A percentile compares a stretch with the other conserved stretches of the same genome.
These are phyloP conservation scores for Sinelater perroti DNA, from an alignment of 2,888 invertebrate genomes.

Conservation along the genomic window DNA sequence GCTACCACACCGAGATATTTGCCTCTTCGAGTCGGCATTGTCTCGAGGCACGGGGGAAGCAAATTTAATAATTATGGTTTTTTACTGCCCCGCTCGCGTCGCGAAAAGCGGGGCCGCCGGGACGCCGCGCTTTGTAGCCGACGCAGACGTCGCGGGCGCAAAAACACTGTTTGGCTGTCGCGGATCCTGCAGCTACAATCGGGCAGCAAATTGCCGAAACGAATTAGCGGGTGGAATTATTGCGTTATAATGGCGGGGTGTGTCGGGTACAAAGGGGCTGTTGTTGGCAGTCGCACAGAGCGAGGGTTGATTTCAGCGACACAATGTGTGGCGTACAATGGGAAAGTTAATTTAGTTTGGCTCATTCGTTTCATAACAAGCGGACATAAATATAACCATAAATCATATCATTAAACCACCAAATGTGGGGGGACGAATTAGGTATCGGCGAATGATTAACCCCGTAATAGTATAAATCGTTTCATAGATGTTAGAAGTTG, in stretches of 20 bases:
- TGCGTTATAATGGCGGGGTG: slow-evolving; percentile 40
- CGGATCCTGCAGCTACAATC: background rate
- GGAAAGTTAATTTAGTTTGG: slow-evolving; percentile 46
- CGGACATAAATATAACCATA: slow-evolving; percentile 55
- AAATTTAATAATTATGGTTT: slow-evolving; percentile 37
- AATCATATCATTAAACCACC: slow-evolving; percentile 54
- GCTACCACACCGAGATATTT: slow-evolving; percentile 46
- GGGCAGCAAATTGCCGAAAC: slow-evolving; percentile 15
- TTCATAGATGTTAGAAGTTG: no score
- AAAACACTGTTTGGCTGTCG: background rate
- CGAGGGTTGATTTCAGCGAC: slow-evolving; percentile 30
- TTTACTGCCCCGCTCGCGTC: slow-evolving; percentile 18
- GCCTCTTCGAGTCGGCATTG: slow-evolving; percentile 37
- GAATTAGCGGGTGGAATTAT: slow-evolving; percentile 32
- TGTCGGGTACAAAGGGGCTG: slow-evolving; percentile 39
- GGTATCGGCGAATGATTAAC: no score
- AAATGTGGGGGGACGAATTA: slow-evolving; percentile 24
- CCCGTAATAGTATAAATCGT: no score
- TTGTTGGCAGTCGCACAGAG: slow-evolving; percentile 30
- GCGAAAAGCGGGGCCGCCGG: background rate
- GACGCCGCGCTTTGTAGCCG: background rate
- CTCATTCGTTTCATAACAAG: slow-evolving; percentile 56
- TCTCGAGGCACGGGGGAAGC: slow-evolving; percentile 29
- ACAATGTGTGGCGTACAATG: slow-evolving; percentile 38
- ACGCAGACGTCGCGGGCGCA: background rate